Evolutionary conservation across 1,140 invertebrate species (phyloP).

Genomic region (Ceratina japonica): DNA sequence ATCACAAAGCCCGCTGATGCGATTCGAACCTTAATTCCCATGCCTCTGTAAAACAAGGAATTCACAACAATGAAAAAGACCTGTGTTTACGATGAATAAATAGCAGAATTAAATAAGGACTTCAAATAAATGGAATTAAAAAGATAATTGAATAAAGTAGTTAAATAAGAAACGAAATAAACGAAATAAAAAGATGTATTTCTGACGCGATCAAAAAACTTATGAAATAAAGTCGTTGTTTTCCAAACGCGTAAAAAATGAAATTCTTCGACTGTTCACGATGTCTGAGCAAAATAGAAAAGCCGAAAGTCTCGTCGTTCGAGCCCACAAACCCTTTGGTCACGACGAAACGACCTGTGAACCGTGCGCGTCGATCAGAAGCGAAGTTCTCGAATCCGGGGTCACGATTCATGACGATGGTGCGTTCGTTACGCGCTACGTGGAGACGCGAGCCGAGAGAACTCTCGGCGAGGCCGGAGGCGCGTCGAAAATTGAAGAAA

Average conservation of each 20-base stretch:
- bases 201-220: not conserved
- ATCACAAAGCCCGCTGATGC: not conserved
- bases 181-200: not conserved
- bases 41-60: not conserved
- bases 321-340: slow-evolving; percentile 70
- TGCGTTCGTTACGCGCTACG: slow-evolving; percentile 36
- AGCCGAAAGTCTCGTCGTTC: slow-evolving; percentile 22
- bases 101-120: too few relatives aligned
- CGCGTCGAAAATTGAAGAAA: not conserved
- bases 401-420: slow-evolving; percentile 23
- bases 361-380: not conserved
- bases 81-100: too few relatives aligned
- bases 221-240: not conserved
- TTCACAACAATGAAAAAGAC: too few relatives aligned
- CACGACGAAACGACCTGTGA: slow-evolving; percentile 67
- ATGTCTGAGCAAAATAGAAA: slow-evolving; percentile 62
- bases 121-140: not conserved
- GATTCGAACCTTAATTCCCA: not conserved
- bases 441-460: slow-evolving; percentile 24
- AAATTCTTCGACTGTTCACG: slow-evolving; percentile 72
- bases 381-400: not conserved
- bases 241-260: slow-evolving; percentile 60
- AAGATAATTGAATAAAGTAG: too few relatives aligned
- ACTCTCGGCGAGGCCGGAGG: not conserved
- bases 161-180: not conserved